These are phyloP conservation scores for Brachyhypopomus occidentalis DNA, from an alignment of 2,113 vertebrate species.

Conservation along the genomic window DNA sequence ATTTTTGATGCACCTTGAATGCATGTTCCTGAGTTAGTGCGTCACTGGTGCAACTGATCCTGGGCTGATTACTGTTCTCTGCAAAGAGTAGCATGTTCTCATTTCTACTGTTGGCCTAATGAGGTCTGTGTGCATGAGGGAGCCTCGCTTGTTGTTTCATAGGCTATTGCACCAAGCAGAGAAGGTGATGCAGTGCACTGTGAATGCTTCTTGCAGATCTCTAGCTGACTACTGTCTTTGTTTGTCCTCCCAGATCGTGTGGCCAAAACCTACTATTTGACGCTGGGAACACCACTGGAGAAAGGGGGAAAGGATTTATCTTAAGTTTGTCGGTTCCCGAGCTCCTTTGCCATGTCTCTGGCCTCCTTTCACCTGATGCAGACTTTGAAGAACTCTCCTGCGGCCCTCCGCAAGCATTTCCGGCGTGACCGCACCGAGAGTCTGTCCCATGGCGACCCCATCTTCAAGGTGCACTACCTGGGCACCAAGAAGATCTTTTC, in stretches of 20 bases:
- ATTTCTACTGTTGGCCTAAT: neutral
- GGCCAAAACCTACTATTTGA: conserved; percentile 56
- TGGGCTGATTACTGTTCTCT: neutral
- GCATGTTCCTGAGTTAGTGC: conserved; percentile 51
- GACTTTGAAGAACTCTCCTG: conserved; percentile 78
- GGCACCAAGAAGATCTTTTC: conserved; percentile 81
- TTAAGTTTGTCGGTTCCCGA: neutral
- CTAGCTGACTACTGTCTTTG: conserved; percentile 8
- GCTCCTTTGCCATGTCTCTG: conserved; percentile 67
- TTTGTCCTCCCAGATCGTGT: conserved; percentile 57
- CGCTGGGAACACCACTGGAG: conserved; percentile 36
- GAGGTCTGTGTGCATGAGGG: neutral
- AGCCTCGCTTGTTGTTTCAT: neutral
- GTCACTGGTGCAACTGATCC: conserved; percentile 60
- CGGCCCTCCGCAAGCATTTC: conserved; percentile 74
- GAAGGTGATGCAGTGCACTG: neutral
- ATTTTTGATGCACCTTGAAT: conserved; percentile 63
- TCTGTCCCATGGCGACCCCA: conserved; percentile 78
- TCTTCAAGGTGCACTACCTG: conserved; percentile 80
- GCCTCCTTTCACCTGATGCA: conserved; percentile 76
- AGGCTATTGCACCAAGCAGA: neutral
- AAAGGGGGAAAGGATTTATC: conserved; percentile 32
- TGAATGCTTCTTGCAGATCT: conserved; percentile 20
- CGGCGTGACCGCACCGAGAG: conserved; percentile 74
- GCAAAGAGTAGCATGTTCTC: neutral